Evolutionary conservation across 2,888 invertebrate genomes (phyloP), one percentile per base, ranked within the genome.

Genomic region (Lasioglossum figueresi): DNA sequence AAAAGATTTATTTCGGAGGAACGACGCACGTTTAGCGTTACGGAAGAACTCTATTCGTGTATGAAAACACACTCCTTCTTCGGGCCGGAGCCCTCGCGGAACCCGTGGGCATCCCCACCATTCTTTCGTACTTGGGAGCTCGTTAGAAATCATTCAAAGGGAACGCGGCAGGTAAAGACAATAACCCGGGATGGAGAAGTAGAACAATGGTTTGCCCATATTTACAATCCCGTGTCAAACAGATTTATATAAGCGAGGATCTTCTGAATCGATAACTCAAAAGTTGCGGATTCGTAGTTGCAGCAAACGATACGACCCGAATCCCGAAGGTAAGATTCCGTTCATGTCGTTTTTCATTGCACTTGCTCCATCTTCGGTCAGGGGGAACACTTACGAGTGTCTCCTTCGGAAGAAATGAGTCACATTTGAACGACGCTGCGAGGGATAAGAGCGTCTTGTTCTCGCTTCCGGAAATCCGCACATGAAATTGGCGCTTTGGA

Each of bases 401-500:
- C 77, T 68, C 73, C 75, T 72, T 81, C 72, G 27, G 72, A 63
- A 75, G 68, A 79, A 79, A 83, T 88, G 88, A 85, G 52, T 88
- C 87, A 88, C 77, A 66, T 79, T 83, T 45, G 77, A 84, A 77
- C 77, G 80, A 52, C 27, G 66, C 40, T 68, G 34, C 14, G 45
- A 59, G 6, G 43, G 48, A 79, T 31, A 80, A 75, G 52, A 80
- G 73, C 72, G 43, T 56, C 43, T 37, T 71, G 40, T 52, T 45
- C 77, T 43, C 71, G 52, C 70, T 79, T 85, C 80, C 70, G 48
- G 72, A 63, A 78, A 75, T 74, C 76, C 70, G 52, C 80, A 66
- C 72, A 34, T 14, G 59, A 85, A 83, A 80, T 83, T 85, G 63
- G 48, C 75, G 74, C 37, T 77, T 83, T 88, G 88, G 88, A 81